Evolutionary conservation across 2,888 invertebrate species (phyloP).

Genomic region (Lasioglossum villosulum): DNA sequence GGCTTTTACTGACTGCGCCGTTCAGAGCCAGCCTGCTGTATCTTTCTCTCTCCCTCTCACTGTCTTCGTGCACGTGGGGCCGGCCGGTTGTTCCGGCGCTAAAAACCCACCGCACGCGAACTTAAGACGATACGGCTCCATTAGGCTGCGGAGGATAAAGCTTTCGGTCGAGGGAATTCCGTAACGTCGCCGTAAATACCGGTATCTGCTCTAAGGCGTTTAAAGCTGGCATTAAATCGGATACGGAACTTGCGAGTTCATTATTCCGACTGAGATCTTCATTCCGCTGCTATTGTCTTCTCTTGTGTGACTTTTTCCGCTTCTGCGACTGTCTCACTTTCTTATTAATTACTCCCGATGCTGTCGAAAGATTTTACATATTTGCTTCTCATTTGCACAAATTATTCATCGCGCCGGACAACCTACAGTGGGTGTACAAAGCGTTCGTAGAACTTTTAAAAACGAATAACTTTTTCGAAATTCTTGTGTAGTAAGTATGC

Average conservation of each 20-base stretch:
- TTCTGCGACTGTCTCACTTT: neutral
- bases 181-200: constrained; percentile 50
- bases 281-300: neutral
- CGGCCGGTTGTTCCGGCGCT: constrained; percentile 65
- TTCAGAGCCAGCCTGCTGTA: constrained; percentile 43
- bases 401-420: neutral
- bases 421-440: neutral
- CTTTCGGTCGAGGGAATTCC: constrained; percentile 45
- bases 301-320: neutral
- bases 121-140: constrained; percentile 65
- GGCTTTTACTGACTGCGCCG: constrained; percentile 59
- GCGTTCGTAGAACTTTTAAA: no score
- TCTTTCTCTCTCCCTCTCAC: neutral
- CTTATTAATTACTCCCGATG: neutral
- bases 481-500: no score
- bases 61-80: constrained; percentile 53
- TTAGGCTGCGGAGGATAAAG: constrained; percentile 63
- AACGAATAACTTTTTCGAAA: no score
- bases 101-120: constrained; percentile 64
- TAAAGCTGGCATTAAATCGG: neutral
- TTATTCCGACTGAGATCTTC: constrained; percentile 2
- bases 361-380: neutral
- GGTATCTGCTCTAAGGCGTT: neutral
- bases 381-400: neutral
- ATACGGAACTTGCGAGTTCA: constrained; percentile 10